A percentile compares a stretch with the other conserved stretches of the same genome.
phyloP scores from a whole-genome alignment of 2,888 invertebrate genomes.

The Lingula anatina region DNA sequence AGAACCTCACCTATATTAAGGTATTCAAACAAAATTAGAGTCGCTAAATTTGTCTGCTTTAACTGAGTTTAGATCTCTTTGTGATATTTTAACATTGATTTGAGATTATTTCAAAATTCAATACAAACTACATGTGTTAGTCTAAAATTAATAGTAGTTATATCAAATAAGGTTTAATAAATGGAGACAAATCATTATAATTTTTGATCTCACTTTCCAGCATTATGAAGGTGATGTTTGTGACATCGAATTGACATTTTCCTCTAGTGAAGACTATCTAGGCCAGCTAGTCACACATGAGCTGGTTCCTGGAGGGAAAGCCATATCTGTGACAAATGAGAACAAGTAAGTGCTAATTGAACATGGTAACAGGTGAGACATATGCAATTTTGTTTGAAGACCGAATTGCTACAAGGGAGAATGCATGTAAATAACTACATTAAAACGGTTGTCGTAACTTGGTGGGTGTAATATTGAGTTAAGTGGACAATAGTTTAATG shows the following conservation, averaged over 20 bases:
- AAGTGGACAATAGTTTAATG: too few relatives aligned
- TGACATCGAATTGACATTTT: conserved; percentile 91
- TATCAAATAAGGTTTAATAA: too few relatives aligned
- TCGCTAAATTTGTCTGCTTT: background rate
- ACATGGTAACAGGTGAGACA: background rate
- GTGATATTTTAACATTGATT: too few relatives aligned
- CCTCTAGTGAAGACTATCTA: conserved; percentile 89
- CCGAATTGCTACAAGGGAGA: too few relatives aligned
- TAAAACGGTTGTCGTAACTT: too few relatives aligned
- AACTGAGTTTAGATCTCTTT: background rate
- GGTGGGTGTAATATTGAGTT: too few relatives aligned
- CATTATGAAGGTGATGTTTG: conserved; percentile 74
- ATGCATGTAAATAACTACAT: too few relatives aligned
- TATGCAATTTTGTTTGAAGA: too few relatives aligned
- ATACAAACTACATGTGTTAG: too few relatives aligned
- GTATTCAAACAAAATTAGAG: conserved; percentile 29
- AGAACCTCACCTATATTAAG: conserved; percentile 92
- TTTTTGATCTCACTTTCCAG: too few relatives aligned
- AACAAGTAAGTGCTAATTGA: conserved; percentile 68
- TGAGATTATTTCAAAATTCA: background rate
- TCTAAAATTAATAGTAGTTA: too few relatives aligned
- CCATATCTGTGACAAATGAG: conserved; percentile 88
- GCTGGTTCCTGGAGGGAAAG: conserved; percentile 89
- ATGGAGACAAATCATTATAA: too few relatives aligned
- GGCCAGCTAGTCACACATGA: conserved; percentile 93